Base-by-base conservation (phyloP, 2,797 vertebrate genomes). In the Ptychobarbus kaznakovi region DNA sequence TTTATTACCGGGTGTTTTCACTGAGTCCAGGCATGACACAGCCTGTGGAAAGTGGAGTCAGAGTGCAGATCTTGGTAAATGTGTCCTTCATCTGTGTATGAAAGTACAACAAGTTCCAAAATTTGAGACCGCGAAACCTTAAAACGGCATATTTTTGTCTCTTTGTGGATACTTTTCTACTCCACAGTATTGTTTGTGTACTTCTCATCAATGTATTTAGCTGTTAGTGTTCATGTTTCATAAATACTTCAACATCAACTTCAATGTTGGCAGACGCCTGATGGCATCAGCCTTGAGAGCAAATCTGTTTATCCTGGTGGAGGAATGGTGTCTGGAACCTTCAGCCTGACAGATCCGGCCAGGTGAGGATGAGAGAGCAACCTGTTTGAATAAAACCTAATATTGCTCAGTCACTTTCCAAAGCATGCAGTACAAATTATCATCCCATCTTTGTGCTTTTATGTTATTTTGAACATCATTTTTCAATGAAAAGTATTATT, bases 1-100 rank as follows among this genome's bases (percentile, higher is more conserved):
- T 95, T 85, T 18, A 80, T 85, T 95, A 88, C 91, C 94, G 94
- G 78, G 88, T 95, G 58, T 94, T 95, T 91, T 93, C 87, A 42
- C 1, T 95, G 90, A 93, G 88, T 1, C 90, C 93, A 4, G 13
- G 28, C 20, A 92, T 95, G 92, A 76, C 89, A 82, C 93, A 92
- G 0, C 61, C 92, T 9, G 87, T 90, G 6, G 11, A 87, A 35
- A 90, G 80, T 11, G 72, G 90, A 25, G 40, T 87, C 20, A 49
- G 65, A 40, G 89, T 93, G 63, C 93, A 95, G 38, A 87, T 95
- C 86, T 82, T 91, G 93, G 94, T 95, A 92, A 80, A 22, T 58
- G 15, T 28, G 5, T 9, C 2, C 9, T 18, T 1, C 3, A 0
- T 51, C 32, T 56, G 49, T 56, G 83, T 84, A 13, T 13, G 53